Percentiles rank a stretch among this genome's conserved stretches.
phyloP scores from a whole-genome alignment of 2,797 vertebrate genomes.

The Spea hammondii region DNA sequence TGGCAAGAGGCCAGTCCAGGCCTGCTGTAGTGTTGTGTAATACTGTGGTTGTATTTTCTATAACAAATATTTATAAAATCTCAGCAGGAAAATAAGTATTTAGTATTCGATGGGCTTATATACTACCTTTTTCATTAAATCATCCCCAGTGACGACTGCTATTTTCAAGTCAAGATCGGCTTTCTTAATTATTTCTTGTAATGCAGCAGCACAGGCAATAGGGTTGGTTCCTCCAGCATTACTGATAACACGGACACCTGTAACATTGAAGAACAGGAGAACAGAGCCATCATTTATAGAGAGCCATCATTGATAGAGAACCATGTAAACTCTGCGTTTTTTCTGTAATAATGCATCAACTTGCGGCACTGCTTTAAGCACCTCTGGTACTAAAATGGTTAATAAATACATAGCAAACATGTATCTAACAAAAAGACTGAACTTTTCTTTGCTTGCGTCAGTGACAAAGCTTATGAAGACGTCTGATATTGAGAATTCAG shows the following conservation, averaged over 20 bases:
- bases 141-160: constrained; percentile 82
- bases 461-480: no score
- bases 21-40: no score
- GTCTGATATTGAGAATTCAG: no score
- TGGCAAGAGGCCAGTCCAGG: no score
- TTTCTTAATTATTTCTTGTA: constrained; percentile 75
- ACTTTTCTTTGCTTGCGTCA: no score
- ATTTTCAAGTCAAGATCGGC: constrained; percentile 79
- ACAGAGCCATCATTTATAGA: neutral
- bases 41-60: no score
- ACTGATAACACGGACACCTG: constrained; percentile 82
- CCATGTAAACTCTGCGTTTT: neutral
- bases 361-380: no score
- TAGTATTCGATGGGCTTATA: neutral
- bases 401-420: no score
- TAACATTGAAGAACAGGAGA: neutral
- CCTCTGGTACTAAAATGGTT: no score
- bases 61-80: no score
- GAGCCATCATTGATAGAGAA: neutral
- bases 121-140: constrained; percentile 78
- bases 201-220: constrained; percentile 74
- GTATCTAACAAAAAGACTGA: no score
- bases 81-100: neutral
- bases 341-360: no score
- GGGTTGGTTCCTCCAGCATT: constrained; percentile 84